Base-by-base conservation (phyloP, 2,888 invertebrate species). In the Flexamia atlantica region DNA sequence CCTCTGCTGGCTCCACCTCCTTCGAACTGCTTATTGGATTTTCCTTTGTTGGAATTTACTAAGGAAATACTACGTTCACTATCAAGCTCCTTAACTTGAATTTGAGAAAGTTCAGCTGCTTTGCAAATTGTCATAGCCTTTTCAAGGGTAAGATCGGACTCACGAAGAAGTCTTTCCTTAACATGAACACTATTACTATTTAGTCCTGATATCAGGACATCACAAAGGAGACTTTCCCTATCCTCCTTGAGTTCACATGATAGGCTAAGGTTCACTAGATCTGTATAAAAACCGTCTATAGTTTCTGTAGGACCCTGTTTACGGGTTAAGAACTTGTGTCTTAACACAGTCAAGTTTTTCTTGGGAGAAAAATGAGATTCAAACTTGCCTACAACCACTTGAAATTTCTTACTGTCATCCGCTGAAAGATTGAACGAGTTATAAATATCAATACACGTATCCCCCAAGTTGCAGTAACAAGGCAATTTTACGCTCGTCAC, bases 371-470 rank as follows among this genome's bases (percentile, higher is more conserved):
- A 74, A 23, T 30, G 46, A 40, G 36, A n/a, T 36, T 74, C 74
- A 74, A 74, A 74, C 20, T 74, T 74, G 5, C 23, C 12, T 40
- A 40, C 36, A 17, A 74, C 74, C 4, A 40, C 14, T 20, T 20
- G 7, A 40, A 5, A 74, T 14, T 42, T 74, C n/a, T 32, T 74
- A 36, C 20, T 7, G 36, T 72, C 40, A 12, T 12, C 20, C 1
- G 20, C n/a, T 30, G 40, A n/a, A 5, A 74, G 12, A n/a, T 74
- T 74, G 23, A 74, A 74, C 10, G 40, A 74, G 42, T 74, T 74
- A 12, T 20, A 74, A 12, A 74, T 23, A 20, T n/a, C 74, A 9
- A 74, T 20, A 25, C 74, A 74, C n/a, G 20, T 36, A 12, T 74
- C 74, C n/a, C 46, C 36, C 1, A 36, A 23, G 46, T 74, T 74